Evolutionary conservation across 2,888 invertebrate genomes (phyloP).

Genomic region (Himalopsyche tibetana): DNA sequence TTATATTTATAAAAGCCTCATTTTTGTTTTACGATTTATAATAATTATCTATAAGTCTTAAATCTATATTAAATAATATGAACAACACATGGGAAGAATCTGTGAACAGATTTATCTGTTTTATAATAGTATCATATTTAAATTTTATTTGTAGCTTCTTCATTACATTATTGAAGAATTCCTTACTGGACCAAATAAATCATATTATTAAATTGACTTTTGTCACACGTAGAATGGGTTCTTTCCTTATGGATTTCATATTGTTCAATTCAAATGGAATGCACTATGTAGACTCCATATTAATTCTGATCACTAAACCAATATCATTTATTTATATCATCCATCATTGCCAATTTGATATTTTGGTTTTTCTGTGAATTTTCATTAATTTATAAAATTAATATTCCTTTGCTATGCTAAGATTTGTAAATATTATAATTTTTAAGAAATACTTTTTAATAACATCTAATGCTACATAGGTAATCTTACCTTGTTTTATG

Average conservation of each 20-base stretch:
- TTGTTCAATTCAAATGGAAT: background rate
- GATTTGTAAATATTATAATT: background rate
- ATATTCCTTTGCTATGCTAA: background rate
- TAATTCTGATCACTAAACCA: background rate
- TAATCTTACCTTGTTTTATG: too few species aligned
- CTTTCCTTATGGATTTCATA: background rate
- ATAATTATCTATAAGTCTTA: background rate
- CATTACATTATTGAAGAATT: background rate
- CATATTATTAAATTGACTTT: background rate
- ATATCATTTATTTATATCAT: slow-evolving; percentile 30
- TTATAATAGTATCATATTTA: background rate
- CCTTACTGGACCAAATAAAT: background rate
- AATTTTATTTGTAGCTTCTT: background rate
- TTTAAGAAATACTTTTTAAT: too few species aligned
- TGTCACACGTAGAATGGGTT: too few species aligned
- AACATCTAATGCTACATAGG: too few species aligned
- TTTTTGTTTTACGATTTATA: background rate
- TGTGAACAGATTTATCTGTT: too few species aligned
- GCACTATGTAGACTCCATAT: background rate
- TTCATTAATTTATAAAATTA: slow-evolving; percentile 4
- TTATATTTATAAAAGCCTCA: background rate
- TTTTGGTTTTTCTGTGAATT: slow-evolving; percentile 7
- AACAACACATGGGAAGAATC: background rate
- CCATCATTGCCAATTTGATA: slow-evolving; percentile 30
- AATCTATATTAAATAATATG: background rate